Conservation (phyloP, 2,797 vertebrate genomes). For the Astyanax mexicanus region DNA sequence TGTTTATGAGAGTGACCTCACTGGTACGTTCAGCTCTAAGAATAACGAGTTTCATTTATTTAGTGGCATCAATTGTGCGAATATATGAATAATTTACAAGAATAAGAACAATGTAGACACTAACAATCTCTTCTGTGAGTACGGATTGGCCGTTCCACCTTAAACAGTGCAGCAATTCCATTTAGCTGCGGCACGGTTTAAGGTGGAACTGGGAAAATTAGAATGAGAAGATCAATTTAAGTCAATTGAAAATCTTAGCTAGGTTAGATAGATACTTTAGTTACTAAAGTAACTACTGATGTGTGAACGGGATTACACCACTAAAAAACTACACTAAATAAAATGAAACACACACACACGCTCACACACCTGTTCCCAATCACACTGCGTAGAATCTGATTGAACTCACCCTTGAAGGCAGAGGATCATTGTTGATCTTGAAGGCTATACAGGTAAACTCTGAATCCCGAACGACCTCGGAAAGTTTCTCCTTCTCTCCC, state of each 20-base stretch:
- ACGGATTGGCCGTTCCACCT: no score
- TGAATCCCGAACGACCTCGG: not conserved
- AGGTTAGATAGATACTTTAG: no score
- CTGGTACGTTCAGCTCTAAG: not conserved
- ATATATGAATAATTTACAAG: not conserved
- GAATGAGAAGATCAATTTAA: no score
- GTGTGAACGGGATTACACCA: not conserved
- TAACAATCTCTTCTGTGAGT: no score
- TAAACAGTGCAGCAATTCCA: no score
- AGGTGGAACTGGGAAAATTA: no score
- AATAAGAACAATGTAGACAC: no score
- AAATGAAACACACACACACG: no score
- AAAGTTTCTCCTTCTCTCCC: slow-evolving; percentile 32
- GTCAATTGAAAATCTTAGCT: no score
- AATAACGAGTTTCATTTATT: not conserved
- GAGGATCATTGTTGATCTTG: slow-evolving; percentile 90
- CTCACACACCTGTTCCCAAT: not conserved
- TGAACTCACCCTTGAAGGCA: slow-evolving; percentile 91
- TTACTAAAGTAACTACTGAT: no score
- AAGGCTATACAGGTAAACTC: not conserved
- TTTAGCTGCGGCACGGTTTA: no score
- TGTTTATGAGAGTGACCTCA: not conserved
- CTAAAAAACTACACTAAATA: no score
- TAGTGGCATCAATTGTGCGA: not conserved
- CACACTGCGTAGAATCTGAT: slow-evolving; percentile 1